These are phyloP conservation scores for Chionomys nivalis DNA, from an alignment of 2,113 vertebrate species.

Conservation along the genomic window DNA sequence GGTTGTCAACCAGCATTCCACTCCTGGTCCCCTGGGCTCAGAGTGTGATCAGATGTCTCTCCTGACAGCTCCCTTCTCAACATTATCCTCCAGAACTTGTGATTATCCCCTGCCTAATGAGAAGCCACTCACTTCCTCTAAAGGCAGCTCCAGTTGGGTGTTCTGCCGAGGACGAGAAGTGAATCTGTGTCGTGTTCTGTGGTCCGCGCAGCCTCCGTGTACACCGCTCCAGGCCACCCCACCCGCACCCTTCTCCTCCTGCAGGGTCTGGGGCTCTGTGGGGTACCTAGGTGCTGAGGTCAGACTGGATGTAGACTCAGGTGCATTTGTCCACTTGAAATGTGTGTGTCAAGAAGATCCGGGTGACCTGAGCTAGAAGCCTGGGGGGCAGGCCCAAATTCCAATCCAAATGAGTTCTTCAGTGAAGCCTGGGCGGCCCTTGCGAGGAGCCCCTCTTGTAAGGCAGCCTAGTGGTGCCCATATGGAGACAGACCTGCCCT, in stretches of 20 bases:
- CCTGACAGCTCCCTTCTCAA: conserved; percentile 65
- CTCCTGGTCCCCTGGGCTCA: not conserved
- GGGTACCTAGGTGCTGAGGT: not conserved
- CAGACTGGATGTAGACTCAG: not conserved
- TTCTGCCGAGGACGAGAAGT: conserved; percentile 60
- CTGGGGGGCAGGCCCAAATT: not conserved
- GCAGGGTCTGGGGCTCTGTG: not conserved
- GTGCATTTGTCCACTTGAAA: not conserved
- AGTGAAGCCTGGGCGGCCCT: not conserved
- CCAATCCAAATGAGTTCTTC: not conserved
- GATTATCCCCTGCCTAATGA: conserved; percentile 82
- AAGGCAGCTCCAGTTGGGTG: conserved; percentile 81
- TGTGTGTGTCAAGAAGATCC: conserved; percentile 26
- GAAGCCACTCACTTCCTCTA: conserved; percentile 82
- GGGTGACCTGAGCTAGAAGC: not conserved
- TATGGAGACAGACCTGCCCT: not conserved
- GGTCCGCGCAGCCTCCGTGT: not conserved
- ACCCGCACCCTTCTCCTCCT: not conserved
- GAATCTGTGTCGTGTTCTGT: conserved; percentile 52
- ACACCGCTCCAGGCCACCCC: not conserved
- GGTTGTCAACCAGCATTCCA: not conserved
- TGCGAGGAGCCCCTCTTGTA: not conserved
- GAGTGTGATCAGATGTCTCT: conserved; percentile 48
- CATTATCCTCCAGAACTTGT: conserved; percentile 79
- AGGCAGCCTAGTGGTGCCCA: not conserved